These are phyloP conservation scores for Epinephelus lanceolatus DNA, from an alignment of 2,113 vertebrate species.

Conservation along the genomic window DNA sequence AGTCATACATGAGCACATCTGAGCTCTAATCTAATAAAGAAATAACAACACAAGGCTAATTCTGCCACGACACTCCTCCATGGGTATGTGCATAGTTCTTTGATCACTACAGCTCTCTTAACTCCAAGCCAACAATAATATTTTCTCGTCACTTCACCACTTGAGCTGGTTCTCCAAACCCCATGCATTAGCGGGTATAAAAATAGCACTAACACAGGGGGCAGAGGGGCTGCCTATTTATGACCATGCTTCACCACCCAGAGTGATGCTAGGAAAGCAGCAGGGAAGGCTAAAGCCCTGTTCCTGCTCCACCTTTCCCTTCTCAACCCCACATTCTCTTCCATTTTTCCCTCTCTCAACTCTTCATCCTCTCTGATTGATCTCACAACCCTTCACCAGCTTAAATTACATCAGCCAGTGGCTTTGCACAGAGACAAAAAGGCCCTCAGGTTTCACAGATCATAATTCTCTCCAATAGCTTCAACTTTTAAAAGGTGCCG, in stretches of 20 bases:
- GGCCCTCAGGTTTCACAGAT: conserved; percentile 62
- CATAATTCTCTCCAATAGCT: conserved; percentile 79
- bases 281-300: conserved; percentile 49
- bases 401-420: conserved; percentile 80
- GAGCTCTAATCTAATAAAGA: conserved; percentile 36
- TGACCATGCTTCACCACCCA: conserved; percentile 69
- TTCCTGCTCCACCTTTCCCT: conserved; percentile 62
- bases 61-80: conserved; percentile 24
- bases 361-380: conserved; percentile 71
- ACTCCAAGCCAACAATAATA: conserved; percentile 65
- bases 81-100: conserved; percentile 19
- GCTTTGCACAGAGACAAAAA: conserved; percentile 69
- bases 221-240: conserved; percentile 65
- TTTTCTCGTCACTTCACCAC: conserved; percentile 57
- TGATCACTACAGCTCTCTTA: conserved; percentile 43
- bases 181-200: conserved; percentile 60
- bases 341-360: conserved; percentile 32
- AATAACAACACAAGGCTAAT: conserved; percentile 34
- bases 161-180: conserved; percentile 38
- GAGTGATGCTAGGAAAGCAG: conserved; percentile 61
- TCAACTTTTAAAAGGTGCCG: conserved; percentile 75
- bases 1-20: conserved; percentile 18
- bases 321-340: conserved; percentile 37
- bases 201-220: conserved; percentile 67
- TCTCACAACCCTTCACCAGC: conserved; percentile 70